A percentile compares a stretch with the other conserved stretches of the same genome.
phyloP scores from a whole-genome alignment of 1,140 invertebrate genomes.

The Augochlora pura region DNA sequence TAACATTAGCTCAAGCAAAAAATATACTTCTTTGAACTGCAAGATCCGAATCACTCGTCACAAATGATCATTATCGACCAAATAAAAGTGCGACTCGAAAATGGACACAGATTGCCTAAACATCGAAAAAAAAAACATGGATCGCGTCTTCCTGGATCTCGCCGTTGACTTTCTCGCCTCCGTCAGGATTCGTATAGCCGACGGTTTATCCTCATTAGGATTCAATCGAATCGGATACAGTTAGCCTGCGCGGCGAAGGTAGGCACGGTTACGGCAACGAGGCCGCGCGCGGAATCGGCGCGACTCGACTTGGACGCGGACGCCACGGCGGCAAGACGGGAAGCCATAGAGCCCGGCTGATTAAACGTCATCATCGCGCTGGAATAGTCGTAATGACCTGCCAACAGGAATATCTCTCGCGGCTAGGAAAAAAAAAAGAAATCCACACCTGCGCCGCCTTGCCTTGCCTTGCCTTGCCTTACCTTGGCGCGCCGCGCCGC shows the following conservation, averaged over 20 bases:
- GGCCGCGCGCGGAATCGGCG: not conserved
- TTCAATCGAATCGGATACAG: not conserved
- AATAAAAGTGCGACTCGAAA: too few relatives aligned
- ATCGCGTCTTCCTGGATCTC: too few relatives aligned
- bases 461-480: too few relatives aligned
- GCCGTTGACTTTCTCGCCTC: too few relatives aligned
- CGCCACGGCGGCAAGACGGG: conserved; percentile 25
- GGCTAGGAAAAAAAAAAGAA: conserved; percentile 18
- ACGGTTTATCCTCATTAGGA: too few relatives aligned
- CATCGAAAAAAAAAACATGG: too few relatives aligned
- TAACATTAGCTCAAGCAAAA: too few relatives aligned
- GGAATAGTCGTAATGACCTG: conserved; percentile 51
- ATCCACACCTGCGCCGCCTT: conserved; percentile 21
- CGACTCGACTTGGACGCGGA: not conserved
- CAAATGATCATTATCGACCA: too few relatives aligned
- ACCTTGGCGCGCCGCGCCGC: not conserved
- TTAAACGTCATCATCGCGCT: conserved; percentile 55
- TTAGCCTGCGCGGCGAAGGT: not conserved
- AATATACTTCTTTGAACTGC: too few relatives aligned
- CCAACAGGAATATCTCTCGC: conserved; percentile 35
- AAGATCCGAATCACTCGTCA: too few relatives aligned
- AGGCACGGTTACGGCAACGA: not conserved
- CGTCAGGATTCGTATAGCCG: too few relatives aligned
- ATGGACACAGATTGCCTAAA: too few relatives aligned
- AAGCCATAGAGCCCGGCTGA: conserved; percentile 32